Base-by-base conservation (phyloP, 1,140 invertebrate genomes). In the Cheumatopsyche charites region DNA sequence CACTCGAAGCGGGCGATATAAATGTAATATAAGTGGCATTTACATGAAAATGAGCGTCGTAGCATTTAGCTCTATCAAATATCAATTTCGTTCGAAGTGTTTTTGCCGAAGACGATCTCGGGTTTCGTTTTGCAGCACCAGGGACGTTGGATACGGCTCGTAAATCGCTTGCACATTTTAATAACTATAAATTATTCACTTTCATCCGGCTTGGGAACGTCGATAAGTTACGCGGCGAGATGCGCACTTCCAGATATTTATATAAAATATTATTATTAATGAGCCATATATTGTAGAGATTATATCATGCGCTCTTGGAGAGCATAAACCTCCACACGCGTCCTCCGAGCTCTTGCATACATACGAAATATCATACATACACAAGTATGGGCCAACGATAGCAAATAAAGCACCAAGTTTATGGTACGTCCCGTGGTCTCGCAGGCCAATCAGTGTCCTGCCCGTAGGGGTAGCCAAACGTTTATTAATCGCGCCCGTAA, bases 221-320 rank as follows among this genome's bases (percentile, higher is more conserved):
- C 62, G 19, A 72, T 72, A 72, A 66, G 43, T 36, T 55, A 36
- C 26, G 49, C 3, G 49, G 36, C 17, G 63, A 66, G 58, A 63
- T 71, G 62, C 21, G 70, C 63, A 66, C 29, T 63, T 42, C 43
- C 47, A 55, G 70, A 72, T 66, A 66, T 66, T 66, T 66, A 66
- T 66, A 55, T 72, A 65, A 72, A 72, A 72, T 72, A 58, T 55
- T 72, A 66, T 66, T 72, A 72, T 72, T 67, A 72, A 72, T 72
- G 71, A 67, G 65, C 61, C 65, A 72, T 72, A 72, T 72, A 67
- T 72, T 67, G 47, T 68, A 26, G 66, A 72, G 63, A 72, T 67
- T 72, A 62, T 72, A 67, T 67, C 65, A 67, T 23, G 71, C 19
- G 11, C 41, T 67, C 65, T 47, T 15, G 19, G 26, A 62, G 66